phyloP scores from a whole-genome alignment of 1,140 invertebrate genomes.

The Pseudomyrmex gracilis region DNA sequence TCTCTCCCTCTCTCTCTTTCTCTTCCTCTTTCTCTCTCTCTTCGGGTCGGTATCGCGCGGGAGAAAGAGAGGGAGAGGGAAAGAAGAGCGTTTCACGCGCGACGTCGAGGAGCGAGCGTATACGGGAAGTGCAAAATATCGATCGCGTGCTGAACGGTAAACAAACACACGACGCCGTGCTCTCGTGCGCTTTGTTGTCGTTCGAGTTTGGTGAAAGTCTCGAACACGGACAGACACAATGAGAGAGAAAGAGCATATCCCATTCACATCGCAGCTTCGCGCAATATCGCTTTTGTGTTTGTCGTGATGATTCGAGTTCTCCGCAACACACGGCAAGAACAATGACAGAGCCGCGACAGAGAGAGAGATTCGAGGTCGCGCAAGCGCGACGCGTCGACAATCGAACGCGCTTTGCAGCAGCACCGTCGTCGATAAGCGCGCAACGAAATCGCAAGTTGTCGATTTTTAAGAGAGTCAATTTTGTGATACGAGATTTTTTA shows the following conservation, averaged over 20 bases:
- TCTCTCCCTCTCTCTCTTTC: background rate
- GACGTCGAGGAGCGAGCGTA: background rate
- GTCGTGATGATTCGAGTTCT: background rate
- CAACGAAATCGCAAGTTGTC: background rate
- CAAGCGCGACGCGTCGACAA: conserved; percentile 35
- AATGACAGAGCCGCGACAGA: background rate
- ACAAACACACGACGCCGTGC: conserved; percentile 15
- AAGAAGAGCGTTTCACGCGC: background rate
- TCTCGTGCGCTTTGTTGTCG: background rate
- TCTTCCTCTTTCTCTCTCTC: background rate
- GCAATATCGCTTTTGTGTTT: conserved; percentile 22
- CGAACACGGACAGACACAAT: background rate
- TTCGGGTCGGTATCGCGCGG: background rate
- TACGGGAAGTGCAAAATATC: conserved; percentile 24
- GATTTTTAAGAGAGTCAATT: background rate
- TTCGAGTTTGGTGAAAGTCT: background rate
- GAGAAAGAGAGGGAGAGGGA: background rate
- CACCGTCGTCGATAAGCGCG: background rate
- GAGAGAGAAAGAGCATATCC: too few species aligned
- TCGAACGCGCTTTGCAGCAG: conserved; percentile 25
- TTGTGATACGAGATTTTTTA: too few species aligned
- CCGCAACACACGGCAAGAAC: background rate
- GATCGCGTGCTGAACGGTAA: conserved; percentile 29
- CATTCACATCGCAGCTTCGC: conserved; percentile 14
- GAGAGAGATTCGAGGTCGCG: conserved; percentile 25